These are phyloP conservation scores for Danaus plexippus DNA, from an alignment of 1,140 invertebrate genomes.

Conservation along the genomic window DNA sequence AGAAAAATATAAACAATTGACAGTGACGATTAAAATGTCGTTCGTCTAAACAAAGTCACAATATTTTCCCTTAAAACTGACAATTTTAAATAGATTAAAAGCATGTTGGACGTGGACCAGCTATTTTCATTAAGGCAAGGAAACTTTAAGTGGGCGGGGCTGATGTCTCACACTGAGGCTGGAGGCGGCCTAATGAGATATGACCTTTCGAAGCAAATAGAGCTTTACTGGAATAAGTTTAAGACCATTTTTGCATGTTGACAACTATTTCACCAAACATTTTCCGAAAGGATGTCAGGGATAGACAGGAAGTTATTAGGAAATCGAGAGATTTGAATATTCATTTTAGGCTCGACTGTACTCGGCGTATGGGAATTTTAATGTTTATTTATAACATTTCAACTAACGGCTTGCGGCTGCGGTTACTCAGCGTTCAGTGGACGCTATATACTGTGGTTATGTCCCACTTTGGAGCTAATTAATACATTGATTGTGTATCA, in stretches of 20 bases:
- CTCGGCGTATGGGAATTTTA: too few relatives aligned
- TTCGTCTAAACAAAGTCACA: too few relatives aligned
- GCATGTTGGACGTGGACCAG: constrained; percentile 34
- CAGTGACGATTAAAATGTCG: too few relatives aligned
- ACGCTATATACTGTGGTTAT: too few relatives aligned
- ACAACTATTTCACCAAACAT: constrained; percentile 23
- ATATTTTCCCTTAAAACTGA: not conserved
- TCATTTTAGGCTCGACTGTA: constrained; percentile 12
- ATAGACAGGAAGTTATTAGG: constrained; percentile 39
- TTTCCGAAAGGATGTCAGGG: constrained; percentile 32
- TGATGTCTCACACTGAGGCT: constrained; percentile 34
- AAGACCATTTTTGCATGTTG: constrained; percentile 27
- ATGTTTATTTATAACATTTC: too few relatives aligned
- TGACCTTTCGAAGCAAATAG: constrained; percentile 25
- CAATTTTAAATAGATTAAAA: constrained; percentile 35
- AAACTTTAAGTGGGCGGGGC: constrained; percentile 39
- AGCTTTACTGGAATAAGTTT: constrained; percentile 31
- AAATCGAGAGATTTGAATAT: constrained; percentile 22
- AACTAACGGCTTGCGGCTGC: too few relatives aligned
- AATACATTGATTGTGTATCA: too few relatives aligned
- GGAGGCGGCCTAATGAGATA: constrained; percentile 53
- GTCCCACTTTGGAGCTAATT: too few relatives aligned
- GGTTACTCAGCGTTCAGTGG: too few relatives aligned
- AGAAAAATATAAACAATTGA: too few relatives aligned
- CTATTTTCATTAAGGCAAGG: constrained; percentile 44